Evolutionary conservation across 1,140 invertebrate genomes (phyloP).

Genomic region (Hesperophylax magnus): DNA sequence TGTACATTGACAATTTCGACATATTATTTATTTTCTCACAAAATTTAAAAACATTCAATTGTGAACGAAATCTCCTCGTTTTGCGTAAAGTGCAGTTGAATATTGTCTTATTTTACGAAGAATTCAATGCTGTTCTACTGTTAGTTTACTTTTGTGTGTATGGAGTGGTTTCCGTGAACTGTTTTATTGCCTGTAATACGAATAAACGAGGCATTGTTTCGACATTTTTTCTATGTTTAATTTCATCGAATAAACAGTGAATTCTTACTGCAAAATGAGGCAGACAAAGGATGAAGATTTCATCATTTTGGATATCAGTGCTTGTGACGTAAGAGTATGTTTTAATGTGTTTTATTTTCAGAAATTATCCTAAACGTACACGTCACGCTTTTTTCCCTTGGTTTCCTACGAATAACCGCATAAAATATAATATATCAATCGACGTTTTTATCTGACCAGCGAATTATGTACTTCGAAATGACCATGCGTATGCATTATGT

Average conservation of each 20-base stretch:
- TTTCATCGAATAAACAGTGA: neutral
- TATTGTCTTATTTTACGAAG: neutral
- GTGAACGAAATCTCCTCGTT: neutral
- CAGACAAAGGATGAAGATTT: slow-evolving; percentile 23
- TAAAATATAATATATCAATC: no score
- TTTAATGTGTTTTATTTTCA: neutral
- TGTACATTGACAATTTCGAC: neutral
- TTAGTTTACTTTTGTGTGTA: no score
- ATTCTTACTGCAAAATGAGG: slow-evolving; percentile 1
- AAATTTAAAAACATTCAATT: neutral
- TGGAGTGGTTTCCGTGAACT: neutral
- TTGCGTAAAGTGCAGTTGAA: neutral
- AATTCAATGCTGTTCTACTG: no score
- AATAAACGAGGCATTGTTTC: neutral
- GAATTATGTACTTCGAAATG: no score
- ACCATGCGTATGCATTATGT: no score
- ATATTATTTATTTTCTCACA: no score
- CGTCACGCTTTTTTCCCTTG: no score
- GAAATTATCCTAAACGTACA: no score
- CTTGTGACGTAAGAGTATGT: slow-evolving; percentile 2
- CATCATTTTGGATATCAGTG: slow-evolving; percentile 36
- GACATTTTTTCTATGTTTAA: neutral
- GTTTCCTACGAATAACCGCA: no score
- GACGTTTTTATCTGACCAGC: no score
- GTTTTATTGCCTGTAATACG: neutral